These are phyloP conservation scores for Xiphorhynchus erythropygius DNA, from an alignment of 2,797 vertebrate genomes.

Conservation along the genomic window DNA sequence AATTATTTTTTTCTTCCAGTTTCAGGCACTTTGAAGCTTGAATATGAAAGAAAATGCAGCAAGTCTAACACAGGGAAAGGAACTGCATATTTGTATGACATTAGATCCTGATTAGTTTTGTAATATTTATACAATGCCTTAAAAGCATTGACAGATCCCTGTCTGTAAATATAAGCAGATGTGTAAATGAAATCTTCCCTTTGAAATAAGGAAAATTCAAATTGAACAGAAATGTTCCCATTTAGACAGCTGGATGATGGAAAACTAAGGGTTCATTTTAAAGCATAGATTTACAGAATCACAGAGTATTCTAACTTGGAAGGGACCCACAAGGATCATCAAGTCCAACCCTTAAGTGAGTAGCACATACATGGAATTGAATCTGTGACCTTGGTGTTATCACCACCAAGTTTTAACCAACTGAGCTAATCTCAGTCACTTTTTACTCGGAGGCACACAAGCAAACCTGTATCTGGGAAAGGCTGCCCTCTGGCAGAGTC, in stretches of 20 bases:
- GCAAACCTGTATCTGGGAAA: neutral
- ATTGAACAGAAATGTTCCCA: neutral
- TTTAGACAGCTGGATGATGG: neutral
- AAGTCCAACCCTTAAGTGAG: neutral
- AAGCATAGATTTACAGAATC: neutral
- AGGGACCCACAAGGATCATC: neutral
- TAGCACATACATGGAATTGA: neutral
- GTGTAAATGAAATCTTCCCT: neutral
- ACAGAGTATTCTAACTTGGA: neutral
- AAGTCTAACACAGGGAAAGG: neutral
- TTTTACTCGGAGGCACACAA: neutral
- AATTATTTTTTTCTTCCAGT: neutral
- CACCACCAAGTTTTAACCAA: neutral
- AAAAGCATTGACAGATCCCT: neutral
- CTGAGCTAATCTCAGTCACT: neutral
- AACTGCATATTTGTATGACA: neutral
- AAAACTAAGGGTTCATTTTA: neutral
- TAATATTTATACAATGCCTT: neutral
- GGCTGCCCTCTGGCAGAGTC: neutral
- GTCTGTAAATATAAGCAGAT: conserved; percentile 1
- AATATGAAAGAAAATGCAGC: conserved; percentile 2
- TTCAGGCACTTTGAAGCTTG: neutral
- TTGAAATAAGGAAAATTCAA: neutral
- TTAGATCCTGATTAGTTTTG: neutral
- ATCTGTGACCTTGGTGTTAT: neutral